phyloP scores from a whole-genome alignment of 2,888 invertebrate genomes.

The Leptogaster cylindrica region DNA sequence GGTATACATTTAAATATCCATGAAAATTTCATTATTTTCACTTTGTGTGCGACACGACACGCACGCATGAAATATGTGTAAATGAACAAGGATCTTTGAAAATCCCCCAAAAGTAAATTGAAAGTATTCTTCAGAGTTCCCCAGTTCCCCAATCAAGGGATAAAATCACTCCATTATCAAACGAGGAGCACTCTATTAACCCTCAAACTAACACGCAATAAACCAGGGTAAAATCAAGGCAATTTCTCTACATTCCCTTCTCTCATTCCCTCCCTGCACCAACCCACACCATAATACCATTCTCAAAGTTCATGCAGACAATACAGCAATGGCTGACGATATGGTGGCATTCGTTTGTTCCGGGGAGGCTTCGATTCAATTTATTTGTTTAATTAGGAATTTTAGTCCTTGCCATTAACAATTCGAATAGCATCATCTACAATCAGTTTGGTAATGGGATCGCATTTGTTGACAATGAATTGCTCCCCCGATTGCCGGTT shows the following conservation, averaged over 20 bases:
- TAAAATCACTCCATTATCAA: conserved; percentile 34
- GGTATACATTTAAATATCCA: too few relatives aligned
- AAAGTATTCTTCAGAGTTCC: conserved; percentile 21
- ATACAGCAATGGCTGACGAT: background rate
- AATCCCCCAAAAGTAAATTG: conserved; percentile 26
- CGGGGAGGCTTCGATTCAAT: conserved; percentile 39
- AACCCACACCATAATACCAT: too few relatives aligned
- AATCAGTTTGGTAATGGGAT: conserved; percentile 31
- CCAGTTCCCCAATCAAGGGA: background rate
- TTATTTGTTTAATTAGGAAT: conserved; percentile 43
- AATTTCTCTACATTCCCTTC: conserved; percentile 18
- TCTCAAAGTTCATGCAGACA: too few relatives aligned
- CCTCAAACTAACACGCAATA: conserved; percentile 35
- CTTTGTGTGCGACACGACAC: too few relatives aligned
- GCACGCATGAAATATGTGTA: too few relatives aligned
- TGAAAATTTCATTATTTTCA: too few relatives aligned
- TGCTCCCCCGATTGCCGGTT: conserved; percentile 24
- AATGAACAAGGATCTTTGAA: too few relatives aligned
- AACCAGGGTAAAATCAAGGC: conserved; percentile 22
- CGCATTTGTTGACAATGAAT: conserved; percentile 30
- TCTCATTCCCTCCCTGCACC: background rate
- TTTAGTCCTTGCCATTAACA: conserved; percentile 37
- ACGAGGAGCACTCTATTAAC: conserved; percentile 36
- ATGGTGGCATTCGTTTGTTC: background rate
- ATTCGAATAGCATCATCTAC: conserved; percentile 40